Percentiles rank a stretch among this genome's conserved stretches.
These are phyloP conservation scores for Sebastes diploproa DNA, from an alignment of 2,797 vertebrate species.

Conservation along the genomic window DNA sequence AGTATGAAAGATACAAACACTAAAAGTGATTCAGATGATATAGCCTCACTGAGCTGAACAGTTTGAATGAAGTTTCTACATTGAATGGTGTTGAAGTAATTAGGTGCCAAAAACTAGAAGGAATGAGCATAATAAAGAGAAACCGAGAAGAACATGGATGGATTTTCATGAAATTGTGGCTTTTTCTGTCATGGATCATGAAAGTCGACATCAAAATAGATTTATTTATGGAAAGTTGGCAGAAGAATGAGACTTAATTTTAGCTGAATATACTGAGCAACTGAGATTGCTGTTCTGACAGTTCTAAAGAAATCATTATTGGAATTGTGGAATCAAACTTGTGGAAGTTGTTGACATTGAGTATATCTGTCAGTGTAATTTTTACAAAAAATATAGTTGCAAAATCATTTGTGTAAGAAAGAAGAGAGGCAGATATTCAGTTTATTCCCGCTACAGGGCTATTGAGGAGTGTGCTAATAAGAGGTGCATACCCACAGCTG, in stretches of 20 bases:
- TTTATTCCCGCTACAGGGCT: neutral
- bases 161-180: neutral
- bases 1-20: neutral
- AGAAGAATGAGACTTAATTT: neutral
- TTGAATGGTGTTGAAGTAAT: neutral
- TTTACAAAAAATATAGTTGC: neutral
- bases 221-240: neutral
- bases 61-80: neutral
- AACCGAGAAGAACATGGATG: neutral
- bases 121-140: neutral
- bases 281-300: neutral
- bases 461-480: neutral
- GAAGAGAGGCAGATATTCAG: too few species aligned
- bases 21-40: neutral
- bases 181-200: neutral
- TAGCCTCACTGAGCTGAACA: neutral
- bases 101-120: neutral
- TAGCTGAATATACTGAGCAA: neutral
- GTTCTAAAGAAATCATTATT: neutral
- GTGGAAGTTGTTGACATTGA: neutral
- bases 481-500: neutral
- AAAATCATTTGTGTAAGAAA: neutral
- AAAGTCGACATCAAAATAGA: neutral
- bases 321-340: neutral
- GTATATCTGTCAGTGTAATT: neutral